phyloP scores from a whole-genome alignment of 2,888 invertebrate species.

The Meganola albula region DNA sequence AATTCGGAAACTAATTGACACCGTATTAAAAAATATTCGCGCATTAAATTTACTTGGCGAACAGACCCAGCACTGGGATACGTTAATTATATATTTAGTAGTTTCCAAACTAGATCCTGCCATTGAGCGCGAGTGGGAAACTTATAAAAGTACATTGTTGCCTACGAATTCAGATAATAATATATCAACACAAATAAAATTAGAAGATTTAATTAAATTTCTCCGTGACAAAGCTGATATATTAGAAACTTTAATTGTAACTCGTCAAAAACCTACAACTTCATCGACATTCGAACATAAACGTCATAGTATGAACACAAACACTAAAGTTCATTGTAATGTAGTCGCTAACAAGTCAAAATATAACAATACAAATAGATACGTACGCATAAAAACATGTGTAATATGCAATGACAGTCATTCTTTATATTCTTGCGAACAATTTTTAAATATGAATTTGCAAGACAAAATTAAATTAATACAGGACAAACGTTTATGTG shows the following conservation, averaged over 20 bases:
- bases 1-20: conserved; percentile 20
- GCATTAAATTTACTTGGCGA: conserved; percentile 16
- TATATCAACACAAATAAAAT: conserved; percentile 6
- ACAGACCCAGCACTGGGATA: conserved; percentile 22
- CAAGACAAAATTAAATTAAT: no score
- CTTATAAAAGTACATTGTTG: no score
- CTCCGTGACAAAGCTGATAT: conserved; percentile 19
- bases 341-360: conserved; percentile 11
- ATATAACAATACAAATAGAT: no score
- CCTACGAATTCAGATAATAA: conserved; percentile 11
- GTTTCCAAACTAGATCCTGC: conserved; percentile 19
- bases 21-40: conserved; percentile 15
- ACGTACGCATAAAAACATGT: no score
- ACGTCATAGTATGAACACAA: conserved; percentile 3
- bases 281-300: conserved; percentile 9
- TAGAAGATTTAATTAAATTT: no score
- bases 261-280: no score
- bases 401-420: conserved; percentile 16
- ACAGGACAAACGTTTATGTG: no score
- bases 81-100: conserved; percentile 20
- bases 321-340: conserved; percentile 6
- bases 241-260: conserved; percentile 18
- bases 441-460: conserved; percentile 13
- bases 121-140: conserved; percentile 26
- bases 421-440: conserved; percentile 15